Base-by-base conservation (phyloP, 2,113 vertebrate genomes). In the Pipra filicauda region DNA sequence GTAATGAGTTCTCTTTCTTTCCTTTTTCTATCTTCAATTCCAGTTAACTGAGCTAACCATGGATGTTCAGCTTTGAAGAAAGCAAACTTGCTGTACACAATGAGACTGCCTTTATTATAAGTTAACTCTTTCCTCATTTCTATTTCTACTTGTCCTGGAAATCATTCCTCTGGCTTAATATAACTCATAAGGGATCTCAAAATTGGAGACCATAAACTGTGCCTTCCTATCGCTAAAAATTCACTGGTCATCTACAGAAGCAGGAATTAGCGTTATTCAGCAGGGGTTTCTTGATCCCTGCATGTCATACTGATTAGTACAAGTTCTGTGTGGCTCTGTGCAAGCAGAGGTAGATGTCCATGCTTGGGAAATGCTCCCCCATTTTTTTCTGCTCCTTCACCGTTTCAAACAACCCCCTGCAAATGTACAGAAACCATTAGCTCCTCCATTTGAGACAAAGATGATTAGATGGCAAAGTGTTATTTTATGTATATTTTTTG, bases 161-260 rank as follows among this genome's bases (percentile, higher is more conserved):
- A 43, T 84, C 72, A 71, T 81, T 87, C 19, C 5, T 87, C 33
- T 84, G 61, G 35, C 23, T 93, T 62, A 59, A 58, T 33, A 24
- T 30, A 28, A 57, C 20, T 79, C 20, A 3, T 22, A 35, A 69
- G 84, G n/a, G 49, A 88, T 75, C 59, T 91, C 65, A 78, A 5
- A 23, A 69, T 15, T 21, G 17, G 23, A 91, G 23, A 46, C 37
- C 52, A 31, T 49, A 66, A 72, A 37, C 33, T 39, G 8, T 6
- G 3, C 41, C 70, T 15, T 12, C 24, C 28, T 73, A 6, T 72
- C 0, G 0, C 24, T 80, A 41, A 72, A 85, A 54, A 58, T 78
- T 33, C 43, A 48, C 10, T 54, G 33, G 5, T 33, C 44, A 72
- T 35, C 49, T 46, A 58, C 70, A 73, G 57, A 91, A 52, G 35